Evolutionary conservation across 2,113 vertebrate genomes (phyloP).

Genomic region (Sprattus sprattus): DNA sequence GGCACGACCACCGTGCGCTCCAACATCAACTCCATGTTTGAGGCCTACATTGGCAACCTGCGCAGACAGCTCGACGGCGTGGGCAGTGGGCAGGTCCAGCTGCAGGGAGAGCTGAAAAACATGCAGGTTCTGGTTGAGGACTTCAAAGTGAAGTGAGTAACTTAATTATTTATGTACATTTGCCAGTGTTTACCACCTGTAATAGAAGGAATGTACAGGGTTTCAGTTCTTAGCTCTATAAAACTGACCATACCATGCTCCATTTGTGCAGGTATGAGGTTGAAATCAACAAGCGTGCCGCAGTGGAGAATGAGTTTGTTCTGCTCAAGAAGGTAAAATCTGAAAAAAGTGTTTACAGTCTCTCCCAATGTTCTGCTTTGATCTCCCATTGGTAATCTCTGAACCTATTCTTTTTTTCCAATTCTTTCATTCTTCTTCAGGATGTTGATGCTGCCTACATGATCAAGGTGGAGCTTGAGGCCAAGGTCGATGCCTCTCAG

Average conservation of each 20-base stretch:
- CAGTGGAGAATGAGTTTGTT: conserved; percentile 89
- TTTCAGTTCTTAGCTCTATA: neutral
- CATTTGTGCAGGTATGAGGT: conserved; percentile 82
- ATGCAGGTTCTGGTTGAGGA: conserved; percentile 88
- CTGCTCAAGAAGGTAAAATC: conserved; percentile 86
- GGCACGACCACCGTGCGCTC: conserved; percentile 75
- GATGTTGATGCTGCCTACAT: conserved; percentile 88
- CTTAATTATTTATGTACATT: neutral
- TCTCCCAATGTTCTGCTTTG: conserved; percentile 55
- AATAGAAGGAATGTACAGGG: conserved; percentile 1
- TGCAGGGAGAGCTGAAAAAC: conserved; percentile 85
- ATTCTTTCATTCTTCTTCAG: conserved; percentile 57
- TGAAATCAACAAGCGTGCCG: conserved; percentile 89
- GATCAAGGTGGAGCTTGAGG: conserved; percentile 88
- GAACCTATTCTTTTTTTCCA: neutral
- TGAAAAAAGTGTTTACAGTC: neutral
- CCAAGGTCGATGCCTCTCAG: conserved; percentile 80
- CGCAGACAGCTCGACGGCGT: conserved; percentile 81
- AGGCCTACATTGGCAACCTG: conserved; percentile 82
- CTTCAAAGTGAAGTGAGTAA: conserved; percentile 88
- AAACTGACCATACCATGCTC: neutral
- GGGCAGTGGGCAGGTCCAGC: conserved; percentile 78
- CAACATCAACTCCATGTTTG: conserved; percentile 83
- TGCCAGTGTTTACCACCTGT: neutral
- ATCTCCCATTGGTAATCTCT: neutral